Evolutionary conservation across 1,140 invertebrate genomes (phyloP).

Genomic region (Brachionus rotundiformis): DNA sequence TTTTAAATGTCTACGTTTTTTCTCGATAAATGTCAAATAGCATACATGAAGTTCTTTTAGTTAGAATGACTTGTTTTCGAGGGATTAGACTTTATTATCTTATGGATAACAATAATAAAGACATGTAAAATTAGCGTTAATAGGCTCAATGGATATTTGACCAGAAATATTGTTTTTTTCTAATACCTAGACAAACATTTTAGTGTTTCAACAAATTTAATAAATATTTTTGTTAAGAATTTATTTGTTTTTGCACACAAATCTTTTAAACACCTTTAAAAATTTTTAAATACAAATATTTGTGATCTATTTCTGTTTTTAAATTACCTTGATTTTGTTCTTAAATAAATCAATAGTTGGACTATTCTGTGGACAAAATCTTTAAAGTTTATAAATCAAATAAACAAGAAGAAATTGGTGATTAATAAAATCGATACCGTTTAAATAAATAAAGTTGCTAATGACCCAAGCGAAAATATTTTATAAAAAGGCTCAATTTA

Average conservation of each 20-base stretch:
- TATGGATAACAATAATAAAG: not conserved
- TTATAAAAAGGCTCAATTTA: no score
- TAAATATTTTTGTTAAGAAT: not conserved
- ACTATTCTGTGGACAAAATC: no score
- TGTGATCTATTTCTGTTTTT: not conserved
- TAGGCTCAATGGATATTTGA: not conserved
- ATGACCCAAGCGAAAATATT: not conserved
- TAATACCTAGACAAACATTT: constrained; percentile 10
- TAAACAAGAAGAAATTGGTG: not conserved
- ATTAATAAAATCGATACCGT: not conserved
- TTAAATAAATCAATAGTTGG: not conserved
- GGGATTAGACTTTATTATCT: constrained; percentile 19
- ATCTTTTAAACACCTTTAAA: not conserved
- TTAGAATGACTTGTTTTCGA: not conserved
- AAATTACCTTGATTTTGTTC: not conserved
- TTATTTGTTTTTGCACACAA: not conserved
- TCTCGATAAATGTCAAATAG: not conserved
- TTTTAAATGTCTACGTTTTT: not conserved
- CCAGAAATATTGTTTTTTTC: not conserved
- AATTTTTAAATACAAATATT: not conserved
- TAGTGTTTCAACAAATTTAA: not conserved
- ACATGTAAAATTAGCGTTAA: constrained; percentile 9
- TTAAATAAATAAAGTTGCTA: not conserved
- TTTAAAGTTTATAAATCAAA: not conserved
- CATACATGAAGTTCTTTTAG: constrained; percentile 13